Evolutionary conservation across 1,140 invertebrate species (phyloP).

Genomic region (Drosophila parvula): DNA sequence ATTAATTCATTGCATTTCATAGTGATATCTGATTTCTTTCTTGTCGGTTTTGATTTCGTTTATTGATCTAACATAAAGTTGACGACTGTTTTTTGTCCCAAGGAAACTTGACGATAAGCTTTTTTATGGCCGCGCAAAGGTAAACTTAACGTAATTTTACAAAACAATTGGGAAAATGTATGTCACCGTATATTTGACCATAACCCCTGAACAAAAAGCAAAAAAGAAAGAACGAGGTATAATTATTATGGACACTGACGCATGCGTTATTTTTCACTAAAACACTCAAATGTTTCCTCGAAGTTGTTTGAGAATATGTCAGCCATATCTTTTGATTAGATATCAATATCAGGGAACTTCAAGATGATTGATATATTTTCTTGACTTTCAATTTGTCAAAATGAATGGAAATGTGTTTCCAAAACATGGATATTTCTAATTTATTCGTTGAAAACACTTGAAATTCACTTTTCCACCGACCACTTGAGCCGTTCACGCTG

Average conservation of each 20-base stretch:
- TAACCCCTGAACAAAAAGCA: not conserved
- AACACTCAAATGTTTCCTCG: slow-evolving; percentile 37
- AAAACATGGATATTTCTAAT: slow-evolving; percentile 23
- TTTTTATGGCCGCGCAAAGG: slow-evolving; percentile 19
- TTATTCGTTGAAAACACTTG: slow-evolving; percentile 7
- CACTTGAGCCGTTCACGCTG: slow-evolving; percentile 53
- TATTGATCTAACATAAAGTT: slow-evolving; percentile 22
- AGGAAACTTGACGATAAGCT: slow-evolving; percentile 34
- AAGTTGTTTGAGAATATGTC: slow-evolving; percentile 40
- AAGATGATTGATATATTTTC: slow-evolving; percentile 65
- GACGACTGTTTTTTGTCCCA: slow-evolving; percentile 12
- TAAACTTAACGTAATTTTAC: slow-evolving; percentile 20
- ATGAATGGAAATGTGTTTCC: slow-evolving; percentile 26
- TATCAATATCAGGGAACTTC: slow-evolving; percentile 64
- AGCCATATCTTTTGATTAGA: slow-evolving; percentile 73
- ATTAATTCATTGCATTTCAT: slow-evolving; percentile 41
- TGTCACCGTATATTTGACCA: not conserved
- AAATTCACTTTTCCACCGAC: slow-evolving; percentile 42
- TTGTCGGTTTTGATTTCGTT: slow-evolving; percentile 30
- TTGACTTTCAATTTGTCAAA: slow-evolving; percentile 53
- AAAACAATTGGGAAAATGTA: not conserved
- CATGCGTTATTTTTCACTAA: slow-evolving; percentile 5
- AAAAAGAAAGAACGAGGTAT: not conserved
- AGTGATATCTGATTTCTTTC: slow-evolving; percentile 17
- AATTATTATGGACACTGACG: slow-evolving; percentile 7